These are phyloP conservation scores for Halcyon leucocephala DNA, from an alignment of 2,797 vertebrate genomes.

Conservation along the genomic window DNA sequence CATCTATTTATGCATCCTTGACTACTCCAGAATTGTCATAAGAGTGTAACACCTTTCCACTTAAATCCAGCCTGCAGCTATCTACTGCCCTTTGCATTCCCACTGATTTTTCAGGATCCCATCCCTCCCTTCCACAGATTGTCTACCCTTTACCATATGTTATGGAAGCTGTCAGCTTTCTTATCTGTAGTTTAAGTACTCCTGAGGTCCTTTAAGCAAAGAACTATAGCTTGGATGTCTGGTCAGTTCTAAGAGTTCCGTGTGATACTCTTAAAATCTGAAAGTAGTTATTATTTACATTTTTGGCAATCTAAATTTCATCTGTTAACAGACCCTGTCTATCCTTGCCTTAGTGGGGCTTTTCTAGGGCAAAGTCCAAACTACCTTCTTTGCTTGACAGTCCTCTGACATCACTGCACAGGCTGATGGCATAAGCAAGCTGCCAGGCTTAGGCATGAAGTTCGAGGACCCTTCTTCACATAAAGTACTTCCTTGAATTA, in stretches of 20 bases:
- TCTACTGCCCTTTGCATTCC: neutral
- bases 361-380: neutral
- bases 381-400: neutral
- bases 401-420: neutral
- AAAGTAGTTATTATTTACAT: neutral
- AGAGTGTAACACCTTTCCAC: neutral
- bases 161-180: neutral
- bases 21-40: neutral
- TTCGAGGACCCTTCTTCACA: neutral
- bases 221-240: neutral
- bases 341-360: neutral
- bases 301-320: neutral
- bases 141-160: neutral
- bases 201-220: neutral
- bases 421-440: neutral
- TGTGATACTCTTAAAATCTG: neutral
- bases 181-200: neutral
- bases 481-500: neutral
- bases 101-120: neutral
- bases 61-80: neutral
- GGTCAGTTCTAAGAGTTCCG: neutral
- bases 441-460: neutral
- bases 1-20: neutral
- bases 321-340: neutral
- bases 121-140: neutral